Evolutionary conservation across 2,888 invertebrate genomes (phyloP).

Genomic region (Macaria notata): DNA sequence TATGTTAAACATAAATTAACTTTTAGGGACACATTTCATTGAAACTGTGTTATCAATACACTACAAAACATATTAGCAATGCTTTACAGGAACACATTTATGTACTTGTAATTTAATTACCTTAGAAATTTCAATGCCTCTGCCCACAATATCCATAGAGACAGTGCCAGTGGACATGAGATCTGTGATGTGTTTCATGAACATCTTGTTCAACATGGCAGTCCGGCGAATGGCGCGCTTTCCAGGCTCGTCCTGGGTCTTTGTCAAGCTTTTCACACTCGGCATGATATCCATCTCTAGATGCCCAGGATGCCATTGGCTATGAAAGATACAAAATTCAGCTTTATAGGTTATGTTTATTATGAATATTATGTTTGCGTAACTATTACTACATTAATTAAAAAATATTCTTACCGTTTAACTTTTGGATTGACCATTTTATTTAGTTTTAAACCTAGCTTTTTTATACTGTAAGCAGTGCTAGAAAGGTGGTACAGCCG

Average conservation of each 20-base stretch:
- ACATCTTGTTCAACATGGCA: slow-evolving; percentile 88
- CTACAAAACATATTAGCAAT: too few species aligned
- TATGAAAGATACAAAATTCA: slow-evolving; percentile 35
- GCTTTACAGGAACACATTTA: too few species aligned
- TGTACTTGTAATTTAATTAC: slow-evolving; percentile 50
- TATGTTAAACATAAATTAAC: too few species aligned
- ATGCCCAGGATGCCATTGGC: slow-evolving; percentile 61
- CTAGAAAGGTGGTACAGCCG: slow-evolving; percentile 60
- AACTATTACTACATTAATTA: not conserved
- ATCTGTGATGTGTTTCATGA: slow-evolving; percentile 91
- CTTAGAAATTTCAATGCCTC: slow-evolving; percentile 88
- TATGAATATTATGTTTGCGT: too few species aligned
- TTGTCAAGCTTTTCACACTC: slow-evolving; percentile 64
- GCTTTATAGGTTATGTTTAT: too few species aligned
- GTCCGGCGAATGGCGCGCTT: slow-evolving; percentile 82
- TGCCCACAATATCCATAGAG: slow-evolving; percentile 82
- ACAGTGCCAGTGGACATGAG: slow-evolving; percentile 88
- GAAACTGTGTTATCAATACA: too few species aligned
- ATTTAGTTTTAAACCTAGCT: slow-evolving; percentile 64
- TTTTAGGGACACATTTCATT: too few species aligned
- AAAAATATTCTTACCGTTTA: slow-evolving; percentile 50
- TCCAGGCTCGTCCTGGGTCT: slow-evolving; percentile 73
- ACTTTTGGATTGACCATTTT: slow-evolving; percentile 69
- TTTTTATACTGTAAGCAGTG: slow-evolving; percentile 52
- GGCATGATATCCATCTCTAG: slow-evolving; percentile 51